Evolutionary conservation across 2,113 vertebrate genomes (phyloP).

Genomic region (Hippocampus guttulatus): DNA sequence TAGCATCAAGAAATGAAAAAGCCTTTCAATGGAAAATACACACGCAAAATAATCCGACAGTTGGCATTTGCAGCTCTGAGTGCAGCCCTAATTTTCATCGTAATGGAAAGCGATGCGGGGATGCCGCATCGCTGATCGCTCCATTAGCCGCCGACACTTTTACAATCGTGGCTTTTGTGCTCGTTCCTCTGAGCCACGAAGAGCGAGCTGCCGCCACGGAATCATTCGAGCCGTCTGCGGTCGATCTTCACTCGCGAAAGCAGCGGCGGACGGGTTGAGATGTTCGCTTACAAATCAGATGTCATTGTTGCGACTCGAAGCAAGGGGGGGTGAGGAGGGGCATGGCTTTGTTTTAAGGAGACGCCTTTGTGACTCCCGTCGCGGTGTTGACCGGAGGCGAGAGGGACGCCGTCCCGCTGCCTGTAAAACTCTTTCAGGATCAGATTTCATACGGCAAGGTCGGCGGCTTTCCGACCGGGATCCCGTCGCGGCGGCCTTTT

Average conservation of each 20-base stretch:
- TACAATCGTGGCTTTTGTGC: neutral
- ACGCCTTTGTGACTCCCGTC: conserved; percentile 23
- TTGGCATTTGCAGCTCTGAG: neutral
- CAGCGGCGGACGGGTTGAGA: neutral
- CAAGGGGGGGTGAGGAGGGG: too few relatives aligned
- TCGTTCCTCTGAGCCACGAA: neutral
- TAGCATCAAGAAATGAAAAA: neutral
- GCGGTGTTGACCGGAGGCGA: conserved; percentile 44
- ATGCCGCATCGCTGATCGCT: conserved; percentile 4
- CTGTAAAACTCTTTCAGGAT: conserved; percentile 47
- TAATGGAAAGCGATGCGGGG: neutral
- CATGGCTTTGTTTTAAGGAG: conserved; percentile 24
- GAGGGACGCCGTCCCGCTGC: conserved; percentile 27
- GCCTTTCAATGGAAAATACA: neutral
- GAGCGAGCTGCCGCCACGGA: neutral
- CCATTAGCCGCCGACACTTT: conserved; percentile 1
- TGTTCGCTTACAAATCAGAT: too few relatives aligned
- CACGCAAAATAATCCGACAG: neutral
- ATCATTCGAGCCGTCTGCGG: neutral
- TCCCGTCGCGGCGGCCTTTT: conserved; percentile 48
- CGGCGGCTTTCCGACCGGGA: conserved; percentile 30
- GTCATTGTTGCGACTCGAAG: too few relatives aligned
- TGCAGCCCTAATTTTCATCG: conserved; percentile 1
- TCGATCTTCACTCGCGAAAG: neutral
- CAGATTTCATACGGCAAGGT: conserved; percentile 48